A percentile compares a stretch with the other conserved stretches of the same genome.
These are phyloP conservation scores for Falco punctatus DNA, from an alignment of 2,113 vertebrate genomes.

Conservation along the genomic window DNA sequence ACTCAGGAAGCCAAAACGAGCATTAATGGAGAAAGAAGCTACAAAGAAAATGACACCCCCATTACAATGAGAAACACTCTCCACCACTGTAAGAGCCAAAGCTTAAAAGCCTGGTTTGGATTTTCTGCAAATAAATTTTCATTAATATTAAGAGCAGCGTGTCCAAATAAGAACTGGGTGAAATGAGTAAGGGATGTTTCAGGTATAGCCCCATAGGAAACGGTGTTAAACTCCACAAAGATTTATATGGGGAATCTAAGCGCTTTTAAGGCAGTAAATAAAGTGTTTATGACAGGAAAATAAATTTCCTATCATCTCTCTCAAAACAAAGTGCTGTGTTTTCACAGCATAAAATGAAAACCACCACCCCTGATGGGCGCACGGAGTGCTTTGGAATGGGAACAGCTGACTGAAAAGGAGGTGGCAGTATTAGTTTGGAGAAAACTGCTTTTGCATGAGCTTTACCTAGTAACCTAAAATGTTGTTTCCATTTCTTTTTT, in stretches of 20 bases:
- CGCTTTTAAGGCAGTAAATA: constrained; percentile 16
- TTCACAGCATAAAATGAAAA: constrained; percentile 17
- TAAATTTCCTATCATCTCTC: neutral
- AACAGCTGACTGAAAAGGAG: neutral
- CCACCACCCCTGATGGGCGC: neutral
- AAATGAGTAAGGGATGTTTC: neutral
- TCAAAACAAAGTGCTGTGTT: neutral
- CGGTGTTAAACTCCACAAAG: neutral
- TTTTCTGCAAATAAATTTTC: neutral
- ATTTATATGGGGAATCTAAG: neutral
- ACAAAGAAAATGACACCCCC: neutral
- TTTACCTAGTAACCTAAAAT: neutral
- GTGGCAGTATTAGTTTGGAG: neutral
- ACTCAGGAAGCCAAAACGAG: constrained; percentile 16
- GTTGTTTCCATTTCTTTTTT: neutral
- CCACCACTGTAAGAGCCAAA: neutral
- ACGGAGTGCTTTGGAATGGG: neutral
- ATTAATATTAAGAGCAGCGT: neutral
- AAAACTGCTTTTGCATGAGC: neutral
- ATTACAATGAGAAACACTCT: neutral
- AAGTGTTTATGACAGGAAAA: neutral
- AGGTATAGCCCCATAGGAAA: neutral
- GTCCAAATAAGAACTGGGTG: neutral
- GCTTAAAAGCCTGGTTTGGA: neutral
- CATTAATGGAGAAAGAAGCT: neutral